Percentiles rank a stretch among this genome's conserved stretches.
These are phyloP conservation scores for Casuarius casuarius DNA, from an alignment of 2,113 vertebrate genomes.

Conservation along the genomic window DNA sequence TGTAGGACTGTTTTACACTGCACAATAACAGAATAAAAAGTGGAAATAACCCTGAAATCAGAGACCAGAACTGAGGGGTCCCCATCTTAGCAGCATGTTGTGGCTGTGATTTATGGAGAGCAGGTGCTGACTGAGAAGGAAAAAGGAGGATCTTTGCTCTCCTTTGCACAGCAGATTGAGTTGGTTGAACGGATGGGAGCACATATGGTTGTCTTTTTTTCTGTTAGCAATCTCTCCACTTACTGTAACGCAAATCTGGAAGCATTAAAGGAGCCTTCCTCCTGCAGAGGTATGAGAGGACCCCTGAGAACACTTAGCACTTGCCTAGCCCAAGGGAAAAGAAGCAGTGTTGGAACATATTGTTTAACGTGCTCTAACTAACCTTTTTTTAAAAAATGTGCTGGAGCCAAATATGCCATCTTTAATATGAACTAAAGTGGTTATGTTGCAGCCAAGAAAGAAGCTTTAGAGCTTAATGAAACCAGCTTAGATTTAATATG, in stretches of 20 bases:
- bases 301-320: not conserved
- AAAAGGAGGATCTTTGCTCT: not conserved
- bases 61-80: not conserved
- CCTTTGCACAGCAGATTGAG: not conserved
- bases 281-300: not conserved
- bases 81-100: fast-evolving
- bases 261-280: not conserved
- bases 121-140: fast-evolving
- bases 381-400: not conserved
- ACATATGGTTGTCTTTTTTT: not conserved
- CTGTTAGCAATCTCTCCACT: not conserved
- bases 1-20: not conserved
- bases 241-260: not conserved
- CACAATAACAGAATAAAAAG: not conserved
- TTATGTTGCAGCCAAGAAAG: not conserved
- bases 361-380: not conserved
- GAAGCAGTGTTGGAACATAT: fast-evolving
- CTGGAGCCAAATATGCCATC: not conserved
- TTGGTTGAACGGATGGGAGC: not conserved
- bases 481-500: not conserved
- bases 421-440: not conserved
- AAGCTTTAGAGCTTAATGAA: not conserved
- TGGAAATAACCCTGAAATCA: not conserved
- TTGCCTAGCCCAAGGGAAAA: not conserved
- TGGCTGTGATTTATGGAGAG: not conserved